A percentile compares a stretch with the other conserved stretches of the same genome.
Conservation (phyloP, 2,797 vertebrate species). For the Paedocypris micromegethes region DNA sequence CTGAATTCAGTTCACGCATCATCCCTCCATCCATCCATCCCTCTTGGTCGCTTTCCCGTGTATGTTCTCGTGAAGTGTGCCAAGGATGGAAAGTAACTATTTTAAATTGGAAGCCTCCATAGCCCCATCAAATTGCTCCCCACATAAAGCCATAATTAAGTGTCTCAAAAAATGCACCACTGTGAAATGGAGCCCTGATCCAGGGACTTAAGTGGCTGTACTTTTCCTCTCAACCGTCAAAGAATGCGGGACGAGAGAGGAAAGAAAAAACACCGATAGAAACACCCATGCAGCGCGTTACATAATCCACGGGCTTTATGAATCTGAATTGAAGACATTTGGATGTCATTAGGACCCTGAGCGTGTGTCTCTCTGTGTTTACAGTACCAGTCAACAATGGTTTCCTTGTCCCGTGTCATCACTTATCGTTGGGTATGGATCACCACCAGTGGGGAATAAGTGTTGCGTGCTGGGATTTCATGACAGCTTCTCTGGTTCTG, state of each 20-base stretch:
- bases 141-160: slow-evolving; percentile 77
- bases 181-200: slow-evolving; percentile 74
- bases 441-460: neutral
- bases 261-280: slow-evolving; percentile 16
- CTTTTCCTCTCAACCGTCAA: slow-evolving; percentile 67
- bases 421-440: slow-evolving; percentile 46
- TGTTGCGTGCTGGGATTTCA: slow-evolving; percentile 11
- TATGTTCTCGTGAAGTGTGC: slow-evolving; percentile 50
- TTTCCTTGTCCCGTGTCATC: slow-evolving; percentile 51
- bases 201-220: slow-evolving; percentile 66
- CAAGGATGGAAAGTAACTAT: slow-evolving; percentile 78
- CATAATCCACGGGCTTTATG: slow-evolving; percentile 49
- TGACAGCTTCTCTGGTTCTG: slow-evolving; percentile 30
- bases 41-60: slow-evolving; percentile 5
- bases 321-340: slow-evolving; percentile 52
- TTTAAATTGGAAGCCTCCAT: slow-evolving; percentile 64
- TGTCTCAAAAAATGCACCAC: slow-evolving; percentile 76
- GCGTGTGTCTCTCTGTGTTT: slow-evolving; percentile 46
- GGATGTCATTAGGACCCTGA: slow-evolving; percentile 50
- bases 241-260: slow-evolving; percentile 48
- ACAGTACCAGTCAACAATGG: slow-evolving; percentile 44
- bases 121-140: slow-evolving; percentile 66
- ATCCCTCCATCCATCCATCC: slow-evolving; percentile 15
- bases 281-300: slow-evolving; percentile 41
- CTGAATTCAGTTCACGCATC: slow-evolving; percentile 52